phyloP scores from a whole-genome alignment of 2,113 vertebrate genomes.

The Salvelinus sp. region DNA sequence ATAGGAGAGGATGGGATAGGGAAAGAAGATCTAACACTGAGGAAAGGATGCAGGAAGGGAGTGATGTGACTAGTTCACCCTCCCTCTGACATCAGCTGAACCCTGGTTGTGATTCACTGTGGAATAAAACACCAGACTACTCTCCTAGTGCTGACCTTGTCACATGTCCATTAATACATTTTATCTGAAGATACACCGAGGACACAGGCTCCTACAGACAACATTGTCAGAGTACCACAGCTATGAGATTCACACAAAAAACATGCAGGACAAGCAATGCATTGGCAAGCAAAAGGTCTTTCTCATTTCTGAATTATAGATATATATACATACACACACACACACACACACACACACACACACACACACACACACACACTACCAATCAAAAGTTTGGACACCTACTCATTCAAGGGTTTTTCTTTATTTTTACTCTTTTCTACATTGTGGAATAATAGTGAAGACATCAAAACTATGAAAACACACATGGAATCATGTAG shows the following conservation, averaged over 20 bases:
- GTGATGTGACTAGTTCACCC: not conserved
- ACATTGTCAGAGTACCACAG: not conserved
- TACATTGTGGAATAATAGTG: no score
- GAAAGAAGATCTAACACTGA: constrained; percentile 12
- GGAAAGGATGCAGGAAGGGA: constrained; percentile 22
- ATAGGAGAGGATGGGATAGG: constrained; percentile 21
- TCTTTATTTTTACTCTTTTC: no score
- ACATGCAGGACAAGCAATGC: not conserved
- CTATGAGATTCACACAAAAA: not conserved
- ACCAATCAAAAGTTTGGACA: no score
- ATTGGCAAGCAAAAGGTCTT: constrained; percentile 1
- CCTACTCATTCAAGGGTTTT: no score
- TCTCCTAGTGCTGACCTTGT: not conserved
- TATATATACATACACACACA: no score
- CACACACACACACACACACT: no score
- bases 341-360: no score
- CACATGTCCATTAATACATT: no score
- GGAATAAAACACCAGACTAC: not conserved
- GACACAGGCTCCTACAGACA: no score
- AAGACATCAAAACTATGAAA: no score
- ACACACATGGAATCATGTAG: no score
- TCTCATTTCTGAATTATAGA: not conserved
- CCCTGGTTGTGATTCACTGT: not conserved
- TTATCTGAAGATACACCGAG: no score
- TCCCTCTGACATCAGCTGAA: not conserved